These are phyloP conservation scores for Sylvia borin DNA, from an alignment of 2,797 vertebrate species.

Conservation along the genomic window DNA sequence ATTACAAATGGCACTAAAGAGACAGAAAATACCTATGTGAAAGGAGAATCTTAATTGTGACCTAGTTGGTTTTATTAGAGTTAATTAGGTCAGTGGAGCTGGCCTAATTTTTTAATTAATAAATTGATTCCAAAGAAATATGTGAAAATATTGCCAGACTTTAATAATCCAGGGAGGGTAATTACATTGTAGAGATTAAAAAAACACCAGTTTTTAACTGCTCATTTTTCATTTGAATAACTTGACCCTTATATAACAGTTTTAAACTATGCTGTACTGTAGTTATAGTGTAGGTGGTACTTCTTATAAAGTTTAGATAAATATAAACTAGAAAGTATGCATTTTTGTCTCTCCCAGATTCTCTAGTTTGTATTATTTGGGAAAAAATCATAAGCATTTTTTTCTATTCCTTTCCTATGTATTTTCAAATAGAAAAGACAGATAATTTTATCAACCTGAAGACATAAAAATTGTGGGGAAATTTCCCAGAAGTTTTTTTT, in stretches of 20 bases:
- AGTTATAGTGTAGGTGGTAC: neutral
- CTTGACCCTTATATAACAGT: neutral
- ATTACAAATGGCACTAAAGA: slow-evolving; percentile 7
- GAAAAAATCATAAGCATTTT: neutral
- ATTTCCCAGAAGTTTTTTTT: neutral
- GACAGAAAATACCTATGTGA: neutral
- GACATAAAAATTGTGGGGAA: neutral
- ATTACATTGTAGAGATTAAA: slow-evolving; percentile 14
- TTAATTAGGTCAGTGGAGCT: slow-evolving; percentile 47
- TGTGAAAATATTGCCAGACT: neutral
- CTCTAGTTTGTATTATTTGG: neutral
- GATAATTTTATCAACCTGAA: neutral
- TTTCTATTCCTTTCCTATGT: neutral
- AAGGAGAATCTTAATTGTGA: slow-evolving; percentile 36
- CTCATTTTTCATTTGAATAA: neutral
- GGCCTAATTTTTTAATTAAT: slow-evolving; percentile 62
- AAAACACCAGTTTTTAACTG: neutral
- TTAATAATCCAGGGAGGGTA: neutral
- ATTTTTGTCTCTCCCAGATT: neutral
- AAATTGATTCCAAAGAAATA: slow-evolving; percentile 26
- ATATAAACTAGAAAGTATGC: neutral
- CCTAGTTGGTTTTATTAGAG: slow-evolving; percentile 38
- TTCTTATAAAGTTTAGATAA: neutral
- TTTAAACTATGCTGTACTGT: neutral
- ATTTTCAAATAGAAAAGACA: neutral